Evolutionary conservation across 1,140 invertebrate species (phyloP), one percentile per base, ranked within the genome.

Genomic region (Drosophila cardini): DNA sequence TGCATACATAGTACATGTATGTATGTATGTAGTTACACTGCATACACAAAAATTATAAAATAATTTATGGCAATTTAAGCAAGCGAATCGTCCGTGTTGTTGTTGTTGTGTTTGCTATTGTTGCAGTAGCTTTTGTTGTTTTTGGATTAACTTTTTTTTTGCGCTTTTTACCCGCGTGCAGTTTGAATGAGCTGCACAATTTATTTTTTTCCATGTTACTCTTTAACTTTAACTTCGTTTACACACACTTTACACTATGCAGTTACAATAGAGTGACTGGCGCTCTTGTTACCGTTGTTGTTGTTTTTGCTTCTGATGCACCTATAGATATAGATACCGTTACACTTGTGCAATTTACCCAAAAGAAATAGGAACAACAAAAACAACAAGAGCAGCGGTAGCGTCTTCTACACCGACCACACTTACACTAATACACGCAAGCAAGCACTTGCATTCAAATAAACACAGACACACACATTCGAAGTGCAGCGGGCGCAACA

Each of bases 341-440:
- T 86, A 87, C 83, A 87, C 83, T 86, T 86, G 83, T 86, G 82
- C 83, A 87, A 87, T 86, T 86, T 77, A 71, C 50, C 81, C 65
- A 80, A 84, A 84, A 84, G 81, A 83, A 80, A 55, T 55, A 55
- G 52, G 32, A 69, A 55, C 72, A 68, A 34, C 53, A 72, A 62
- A 43, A 56, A 46, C 58, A 72, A 43, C 26, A 64, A 38, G 26
- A 48, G 50, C 52, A 64, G 32, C 43, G 64, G 58, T 55, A 52
- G 46, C 72, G 52, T 48, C 80, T 64, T 68, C 62, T 77, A 75
- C 73, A 69, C 69, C 64, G 78, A 81, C 82, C 72, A 50, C 80
- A 80, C 76, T 76, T 62, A 82, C 76, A 84, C 76, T 34, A 65
- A 67, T 74, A 38, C 62, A 72, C n/a, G 38, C 38, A 62, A 48